Evolutionary conservation across 2,888 invertebrate genomes (phyloP).

Genomic region (Calliphora vomitoria): DNA sequence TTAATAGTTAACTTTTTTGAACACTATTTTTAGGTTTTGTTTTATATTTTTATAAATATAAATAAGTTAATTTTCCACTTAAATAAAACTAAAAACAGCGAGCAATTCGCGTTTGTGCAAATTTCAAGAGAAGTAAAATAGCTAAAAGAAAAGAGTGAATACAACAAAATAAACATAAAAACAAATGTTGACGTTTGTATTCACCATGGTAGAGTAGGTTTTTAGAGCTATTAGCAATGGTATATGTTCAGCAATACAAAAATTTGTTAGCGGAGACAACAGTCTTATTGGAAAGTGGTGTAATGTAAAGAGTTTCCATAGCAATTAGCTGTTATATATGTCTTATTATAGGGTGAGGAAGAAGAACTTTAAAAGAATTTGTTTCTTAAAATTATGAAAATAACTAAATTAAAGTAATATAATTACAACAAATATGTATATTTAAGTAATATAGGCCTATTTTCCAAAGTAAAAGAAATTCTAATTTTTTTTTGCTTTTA

Average conservation of each 20-base stretch:
- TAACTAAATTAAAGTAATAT: no score
- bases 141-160: background rate
- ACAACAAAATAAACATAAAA: constrained; percentile 37
- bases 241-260: background rate
- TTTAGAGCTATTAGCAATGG: background rate
- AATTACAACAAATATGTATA: no score
- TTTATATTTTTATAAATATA: constrained; percentile 12
- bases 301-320: background rate
- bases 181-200: constrained; percentile 35
- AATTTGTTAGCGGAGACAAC: background rate
- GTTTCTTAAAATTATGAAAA: no score
- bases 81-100: background rate
- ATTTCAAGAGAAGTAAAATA: constrained; percentile 22
- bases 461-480: no score
- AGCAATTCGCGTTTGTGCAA: constrained; percentile 26
- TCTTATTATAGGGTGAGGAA: background rate
- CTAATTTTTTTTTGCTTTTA: no score
- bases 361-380: no score
- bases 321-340: background rate
- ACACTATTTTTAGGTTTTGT: constrained; percentile 4
- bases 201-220: background rate
- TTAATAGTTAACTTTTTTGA: background rate
- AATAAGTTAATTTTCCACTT: constrained; percentile 16
- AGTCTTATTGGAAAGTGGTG: background rate
- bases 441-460: no score